Percentiles rank a stretch among this genome's conserved stretches.
Conservation (phyloP, 1,140 invertebrate genomes). For the Bombus pascuorum region DNA sequence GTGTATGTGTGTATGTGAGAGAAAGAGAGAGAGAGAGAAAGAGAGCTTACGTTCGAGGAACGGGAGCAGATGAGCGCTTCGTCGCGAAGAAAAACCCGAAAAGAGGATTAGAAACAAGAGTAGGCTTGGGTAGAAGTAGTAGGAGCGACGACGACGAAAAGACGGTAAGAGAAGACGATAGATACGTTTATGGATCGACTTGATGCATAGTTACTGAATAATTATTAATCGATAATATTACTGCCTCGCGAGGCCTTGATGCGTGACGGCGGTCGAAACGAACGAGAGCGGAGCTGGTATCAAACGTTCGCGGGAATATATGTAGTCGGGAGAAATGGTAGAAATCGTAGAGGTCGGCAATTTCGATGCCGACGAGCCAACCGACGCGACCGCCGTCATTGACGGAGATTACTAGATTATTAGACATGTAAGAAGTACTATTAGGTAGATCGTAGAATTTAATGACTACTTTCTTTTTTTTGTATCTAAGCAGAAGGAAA, state of each 20-base stretch:
- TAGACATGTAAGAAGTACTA: conserved; percentile 74
- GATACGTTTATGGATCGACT: conserved; percentile 73
- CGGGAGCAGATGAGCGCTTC: neutral
- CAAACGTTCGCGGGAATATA: conserved; percentile 11
- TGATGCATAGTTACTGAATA: conserved; percentile 71
- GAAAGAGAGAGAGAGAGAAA: neutral
- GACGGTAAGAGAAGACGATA: conserved; percentile 2
- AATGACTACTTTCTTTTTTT: conserved; percentile 63
- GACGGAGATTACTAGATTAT: conserved; percentile 82
- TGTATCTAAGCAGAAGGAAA: conserved; percentile 46
- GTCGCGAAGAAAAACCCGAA: neutral
- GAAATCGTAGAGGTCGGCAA: neutral
- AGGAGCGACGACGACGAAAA: conserved; percentile 1
- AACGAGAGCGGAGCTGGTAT: conserved; percentile 15
- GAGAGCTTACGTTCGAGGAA: neutral
- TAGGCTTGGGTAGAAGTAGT: neutral
- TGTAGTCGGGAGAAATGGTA: neutral
- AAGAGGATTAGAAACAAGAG: neutral
- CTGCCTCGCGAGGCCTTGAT: conserved; percentile 82
- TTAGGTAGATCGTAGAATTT: conserved; percentile 71
- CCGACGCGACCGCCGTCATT: conserved; percentile 72
- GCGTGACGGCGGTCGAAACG: conserved; percentile 71
- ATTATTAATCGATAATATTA: conserved; percentile 74
- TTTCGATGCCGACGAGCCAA: conserved; percentile 34
- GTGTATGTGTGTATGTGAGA: too few species aligned